Evolutionary conservation across 2,888 invertebrate species (phyloP), one percentile per base, ranked within the genome.

Genomic region (Clivina fossor): DNA sequence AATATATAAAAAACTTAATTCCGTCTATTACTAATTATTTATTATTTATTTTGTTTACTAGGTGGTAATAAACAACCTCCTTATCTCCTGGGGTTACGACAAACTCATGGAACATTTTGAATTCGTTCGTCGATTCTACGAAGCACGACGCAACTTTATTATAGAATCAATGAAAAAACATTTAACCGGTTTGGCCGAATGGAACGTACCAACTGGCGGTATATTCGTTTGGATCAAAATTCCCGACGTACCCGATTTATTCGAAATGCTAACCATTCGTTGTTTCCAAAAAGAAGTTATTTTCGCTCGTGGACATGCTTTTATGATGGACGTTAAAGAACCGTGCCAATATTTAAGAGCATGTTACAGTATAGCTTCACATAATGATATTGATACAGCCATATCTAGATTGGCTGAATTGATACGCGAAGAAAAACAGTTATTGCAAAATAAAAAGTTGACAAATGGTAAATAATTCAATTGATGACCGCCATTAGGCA

Each of bases 151-250:
- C 2, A 84, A 86, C 66, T 70, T 78, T 28, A 83, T 88, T 61
- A 67, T 83, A 1, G 67, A 70, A 0, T 78, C 84, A 0, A 80
- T 85, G 60, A 74, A 80, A 2, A 80, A 79, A 65, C 78, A 84
- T 68, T 72, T 85, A 15, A 64, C 69, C 76, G 83, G 81, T 41
- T 68, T 88, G 2, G 84, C 82, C 2, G 83, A 84, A 55, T 89
- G 86, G 81, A 67, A 72, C 0, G 68, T 78, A 18, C 90, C 91
- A 0, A 70, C 74, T 2, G 89, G 85, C 2, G 90, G 90, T 0
- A 83, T 90, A 78, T 90, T 90, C 72, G 76, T 89, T 28, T 91
- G 90, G 90, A 74, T 89, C 44, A 80, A 82, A 64, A 81, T 89
- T 0, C 74, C 74, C 2, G 84, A 80, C 0, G 78, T 90, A 0